A percentile compares a stretch with the other conserved stretches of the same genome.
Conservation (phyloP, 2,888 invertebrate species). For the Tenthredo notha region DNA sequence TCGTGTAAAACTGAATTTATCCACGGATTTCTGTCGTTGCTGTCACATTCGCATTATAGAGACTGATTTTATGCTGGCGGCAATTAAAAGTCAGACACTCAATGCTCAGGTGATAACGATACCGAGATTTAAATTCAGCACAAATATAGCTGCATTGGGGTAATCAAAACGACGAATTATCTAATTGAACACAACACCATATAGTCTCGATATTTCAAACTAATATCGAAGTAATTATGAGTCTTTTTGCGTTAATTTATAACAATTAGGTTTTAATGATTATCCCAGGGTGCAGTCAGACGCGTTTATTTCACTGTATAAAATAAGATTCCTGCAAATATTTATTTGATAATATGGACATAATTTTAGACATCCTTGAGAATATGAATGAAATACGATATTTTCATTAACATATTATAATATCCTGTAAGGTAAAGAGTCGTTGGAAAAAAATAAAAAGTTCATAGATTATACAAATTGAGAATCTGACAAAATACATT, state of each 20-base stretch:
- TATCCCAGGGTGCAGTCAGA: not conserved
- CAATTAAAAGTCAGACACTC: conserved; percentile 33
- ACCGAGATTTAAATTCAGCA: not conserved
- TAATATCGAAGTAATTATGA: not conserved
- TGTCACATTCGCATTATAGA: not conserved
- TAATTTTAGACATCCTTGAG: not conserved
- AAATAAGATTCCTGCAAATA: not conserved
- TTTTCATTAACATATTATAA: not conserved
- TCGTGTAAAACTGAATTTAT: not conserved
- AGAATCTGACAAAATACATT: conserved; percentile 7
- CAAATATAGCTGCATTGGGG: not conserved
- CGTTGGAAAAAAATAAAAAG: not conserved
- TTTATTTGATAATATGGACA: not conserved
- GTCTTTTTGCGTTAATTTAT: not conserved
- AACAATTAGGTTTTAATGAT: not conserved
- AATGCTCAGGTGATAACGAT: not conserved
- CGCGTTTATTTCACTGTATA: not conserved
- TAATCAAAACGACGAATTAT: not conserved
- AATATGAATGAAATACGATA: not conserved
- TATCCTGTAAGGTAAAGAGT: conserved; percentile 8
- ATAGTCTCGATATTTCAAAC: not conserved
- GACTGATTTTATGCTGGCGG: conserved; percentile 49
- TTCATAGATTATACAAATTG: not conserved
- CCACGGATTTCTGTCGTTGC: not conserved
- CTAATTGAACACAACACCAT: not conserved